Percentiles rank a stretch among this genome's conserved stretches.
Conservation (phyloP, 64 coral and sea anemone genomes). For the Pocillopora damicornis region DNA sequence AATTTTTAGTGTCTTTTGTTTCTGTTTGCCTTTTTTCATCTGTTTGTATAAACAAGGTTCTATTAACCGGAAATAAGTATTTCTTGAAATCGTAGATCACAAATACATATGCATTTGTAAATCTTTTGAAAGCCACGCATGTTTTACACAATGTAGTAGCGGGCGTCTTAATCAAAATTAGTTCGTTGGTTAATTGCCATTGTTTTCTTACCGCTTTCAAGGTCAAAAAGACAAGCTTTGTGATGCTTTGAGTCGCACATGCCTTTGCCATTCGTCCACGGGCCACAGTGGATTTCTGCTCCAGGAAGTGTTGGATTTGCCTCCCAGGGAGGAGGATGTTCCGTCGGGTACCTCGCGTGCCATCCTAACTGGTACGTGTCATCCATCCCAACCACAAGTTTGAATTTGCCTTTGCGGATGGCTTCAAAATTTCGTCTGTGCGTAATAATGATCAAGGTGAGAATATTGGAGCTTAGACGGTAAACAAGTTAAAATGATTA, state of each 20-base stretch:
- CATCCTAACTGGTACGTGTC: constrained; percentile 74
- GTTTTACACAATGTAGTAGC: no score
- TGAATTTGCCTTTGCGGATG: constrained; percentile 74
- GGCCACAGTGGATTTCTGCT: constrained; percentile 58
- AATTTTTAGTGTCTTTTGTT: no score
- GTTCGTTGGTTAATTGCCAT: no score
- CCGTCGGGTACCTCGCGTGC: constrained; percentile 65
- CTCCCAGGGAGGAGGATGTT: constrained; percentile 6
- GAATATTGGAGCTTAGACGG: no score
- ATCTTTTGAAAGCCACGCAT: no score
- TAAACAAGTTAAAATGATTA: no score
- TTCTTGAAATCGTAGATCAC: no score
- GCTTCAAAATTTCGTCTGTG: constrained; percentile 63
- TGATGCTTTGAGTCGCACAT: constrained; percentile 77
- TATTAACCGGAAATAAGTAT: no score
- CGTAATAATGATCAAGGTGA: not conserved
- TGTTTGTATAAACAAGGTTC: no score
- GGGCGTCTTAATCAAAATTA: no score
- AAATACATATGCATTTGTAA: no score
- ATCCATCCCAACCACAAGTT: constrained; percentile 89
- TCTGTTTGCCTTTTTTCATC: no score
- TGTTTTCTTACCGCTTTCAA: constrained; percentile 44
- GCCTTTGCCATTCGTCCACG: constrained; percentile 56
- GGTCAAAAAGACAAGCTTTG: constrained; percentile 77
- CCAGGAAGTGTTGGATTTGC: constrained; percentile 38